phyloP scores from a whole-genome alignment of 2,888 invertebrate species.

The Calameuta pallipes region DNA sequence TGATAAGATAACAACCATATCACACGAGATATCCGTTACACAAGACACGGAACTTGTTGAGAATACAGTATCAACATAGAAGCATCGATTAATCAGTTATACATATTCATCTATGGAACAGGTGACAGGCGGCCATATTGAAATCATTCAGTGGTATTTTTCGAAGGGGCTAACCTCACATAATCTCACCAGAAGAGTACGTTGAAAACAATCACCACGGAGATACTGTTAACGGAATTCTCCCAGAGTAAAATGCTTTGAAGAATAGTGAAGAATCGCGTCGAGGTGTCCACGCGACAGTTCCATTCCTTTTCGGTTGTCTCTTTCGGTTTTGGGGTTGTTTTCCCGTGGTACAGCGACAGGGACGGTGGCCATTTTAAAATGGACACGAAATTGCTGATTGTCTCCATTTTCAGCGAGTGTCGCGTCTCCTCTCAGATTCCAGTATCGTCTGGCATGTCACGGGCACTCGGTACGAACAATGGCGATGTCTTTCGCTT shows the following conservation, averaged over 20 bases:
- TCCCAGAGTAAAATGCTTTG: conserved; percentile 59
- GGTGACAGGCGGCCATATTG: background rate
- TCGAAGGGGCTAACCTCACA: background rate
- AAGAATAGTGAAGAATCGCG: conserved; percentile 43
- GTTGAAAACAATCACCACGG: conserved; percentile 55
- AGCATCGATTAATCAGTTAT: background rate
- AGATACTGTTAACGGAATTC: conserved; percentile 55
- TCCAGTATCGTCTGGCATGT: background rate
- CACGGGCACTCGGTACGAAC: background rate
- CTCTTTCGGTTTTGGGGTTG: background rate
- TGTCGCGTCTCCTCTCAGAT: background rate
- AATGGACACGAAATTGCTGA: background rate
- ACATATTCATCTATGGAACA: background rate
- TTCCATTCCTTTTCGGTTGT: background rate
- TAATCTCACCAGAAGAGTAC: conserved; percentile 57
- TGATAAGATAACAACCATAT: background rate
- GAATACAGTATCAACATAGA: background rate
- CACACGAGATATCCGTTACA: background rate
- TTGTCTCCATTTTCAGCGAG: background rate
- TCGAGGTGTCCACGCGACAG: conserved; percentile 23
- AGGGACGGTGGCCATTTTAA: background rate
- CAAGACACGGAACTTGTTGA: background rate
- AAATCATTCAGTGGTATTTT: background rate
- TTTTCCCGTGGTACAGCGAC: background rate
- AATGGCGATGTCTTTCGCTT: background rate